These are phyloP conservation scores for Halcyon senegalensis DNA, from an alignment of 2,113 vertebrate genomes.

Conservation along the genomic window DNA sequence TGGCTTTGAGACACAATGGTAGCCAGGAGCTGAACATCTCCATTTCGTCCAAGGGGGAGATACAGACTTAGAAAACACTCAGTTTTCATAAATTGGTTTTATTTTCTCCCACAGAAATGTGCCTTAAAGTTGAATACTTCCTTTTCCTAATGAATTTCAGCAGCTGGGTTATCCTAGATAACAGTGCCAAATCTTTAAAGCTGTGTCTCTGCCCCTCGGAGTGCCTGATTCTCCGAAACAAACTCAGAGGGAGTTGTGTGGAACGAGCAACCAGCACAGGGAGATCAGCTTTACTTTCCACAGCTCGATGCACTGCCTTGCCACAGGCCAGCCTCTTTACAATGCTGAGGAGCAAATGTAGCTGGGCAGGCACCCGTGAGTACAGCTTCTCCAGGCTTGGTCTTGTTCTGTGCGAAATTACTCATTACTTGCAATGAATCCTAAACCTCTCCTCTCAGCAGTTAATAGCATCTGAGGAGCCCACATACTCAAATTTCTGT, in stretches of 20 bases:
- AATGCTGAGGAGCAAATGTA: fast-evolving
- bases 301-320: background rate
- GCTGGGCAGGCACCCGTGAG: background rate
- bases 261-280: background rate
- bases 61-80: background rate
- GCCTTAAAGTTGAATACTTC: background rate
- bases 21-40: background rate
- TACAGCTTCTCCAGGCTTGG: background rate
- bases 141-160: background rate
- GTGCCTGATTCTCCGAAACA: fast-evolving
- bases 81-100: background rate
- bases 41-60: fast-evolving
- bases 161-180: background rate
- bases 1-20: background rate
- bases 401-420: background rate
- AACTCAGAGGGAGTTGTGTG: fast-evolving
- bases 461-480: background rate
- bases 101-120: background rate
- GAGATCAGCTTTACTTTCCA: background rate
- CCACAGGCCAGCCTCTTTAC: background rate
- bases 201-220: background rate
- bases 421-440: background rate
- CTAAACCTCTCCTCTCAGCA: background rate
- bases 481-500: fast-evolving
- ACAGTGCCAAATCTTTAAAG: background rate